phyloP scores from a whole-genome alignment of 2,888 invertebrate species.

The Sturmia bella region DNA sequence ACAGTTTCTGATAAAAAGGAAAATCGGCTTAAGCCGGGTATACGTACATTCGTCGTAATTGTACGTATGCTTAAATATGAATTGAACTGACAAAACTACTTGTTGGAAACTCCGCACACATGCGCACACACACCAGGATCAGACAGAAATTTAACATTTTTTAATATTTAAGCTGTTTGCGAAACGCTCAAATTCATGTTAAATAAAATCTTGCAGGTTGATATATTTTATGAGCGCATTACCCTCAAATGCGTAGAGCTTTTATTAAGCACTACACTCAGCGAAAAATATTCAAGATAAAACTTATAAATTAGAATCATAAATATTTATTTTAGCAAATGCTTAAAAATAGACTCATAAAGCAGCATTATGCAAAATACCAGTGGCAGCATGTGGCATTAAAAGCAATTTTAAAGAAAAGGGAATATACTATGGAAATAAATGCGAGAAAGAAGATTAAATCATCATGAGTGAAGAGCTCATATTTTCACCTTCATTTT shows the following conservation, averaged over 20 bases:
- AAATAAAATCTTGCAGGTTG: conserved; percentile 56
- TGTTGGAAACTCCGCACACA: conserved; percentile 45
- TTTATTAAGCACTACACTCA: conserved; percentile 35
- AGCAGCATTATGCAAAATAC: too few species aligned
- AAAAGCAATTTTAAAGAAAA: too few species aligned
- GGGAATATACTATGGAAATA: too few species aligned
- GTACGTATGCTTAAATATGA: conserved; percentile 62
- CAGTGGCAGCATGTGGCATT: too few species aligned
- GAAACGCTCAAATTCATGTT: conserved; percentile 33
- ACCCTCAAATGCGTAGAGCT: conserved; percentile 61
- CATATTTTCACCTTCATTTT: too few species aligned
- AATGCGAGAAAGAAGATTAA: too few species aligned
- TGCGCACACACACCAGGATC: conserved; percentile 23
- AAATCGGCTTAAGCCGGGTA: conserved; percentile 63
- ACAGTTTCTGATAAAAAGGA: conserved; percentile 41
- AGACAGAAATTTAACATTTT: conserved; percentile 5
- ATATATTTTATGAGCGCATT: conserved; percentile 67
- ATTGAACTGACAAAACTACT: conserved; percentile 67
- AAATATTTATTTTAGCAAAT: not conserved
- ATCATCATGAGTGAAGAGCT: too few species aligned
- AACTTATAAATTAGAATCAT: not conserved
- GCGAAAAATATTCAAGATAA: not conserved
- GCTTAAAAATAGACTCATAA: too few species aligned
- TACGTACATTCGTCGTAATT: conserved; percentile 45
- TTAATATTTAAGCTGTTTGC: conserved; percentile 24